A percentile compares a stretch with the other conserved stretches of the same genome.
Conservation (phyloP, 1,140 invertebrate genomes). For the Stegodyphus mimosarum region DNA sequence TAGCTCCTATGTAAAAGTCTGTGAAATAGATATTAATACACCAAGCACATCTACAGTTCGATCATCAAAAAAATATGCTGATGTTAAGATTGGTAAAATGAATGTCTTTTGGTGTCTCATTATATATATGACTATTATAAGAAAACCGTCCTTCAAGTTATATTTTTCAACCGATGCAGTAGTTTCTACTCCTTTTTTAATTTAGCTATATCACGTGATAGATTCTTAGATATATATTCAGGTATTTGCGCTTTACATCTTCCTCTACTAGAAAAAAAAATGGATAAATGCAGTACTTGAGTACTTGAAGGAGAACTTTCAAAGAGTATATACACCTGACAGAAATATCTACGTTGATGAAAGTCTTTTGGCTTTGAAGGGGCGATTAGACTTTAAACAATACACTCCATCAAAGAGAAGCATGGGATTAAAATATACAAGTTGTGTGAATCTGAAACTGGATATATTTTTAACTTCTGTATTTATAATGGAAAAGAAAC, state of each 20-base stretch:
- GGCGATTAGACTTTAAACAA: not conserved
- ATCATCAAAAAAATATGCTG: not conserved
- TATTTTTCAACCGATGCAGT: not conserved
- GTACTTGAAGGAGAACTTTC: not conserved
- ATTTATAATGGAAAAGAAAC: not conserved
- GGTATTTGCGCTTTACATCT: not conserved
- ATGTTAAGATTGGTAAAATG: not conserved
- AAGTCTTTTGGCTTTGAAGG: not conserved
- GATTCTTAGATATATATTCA: not conserved
- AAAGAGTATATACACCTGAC: not conserved
- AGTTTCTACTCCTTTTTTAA: not conserved
- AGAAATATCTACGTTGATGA: not conserved
- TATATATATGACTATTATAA: too few relatives aligned
- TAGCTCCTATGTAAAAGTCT: too few relatives aligned
- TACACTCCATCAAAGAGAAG: too few relatives aligned
- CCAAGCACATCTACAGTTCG: too few relatives aligned
- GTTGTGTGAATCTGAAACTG: conserved; percentile 2
- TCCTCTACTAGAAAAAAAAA: not conserved
- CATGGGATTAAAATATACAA: conserved; percentile 3
- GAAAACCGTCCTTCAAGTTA: too few relatives aligned
- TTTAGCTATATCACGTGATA: not conserved
- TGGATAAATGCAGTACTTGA: too few relatives aligned
- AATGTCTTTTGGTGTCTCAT: too few relatives aligned
- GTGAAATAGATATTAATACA: too few relatives aligned
- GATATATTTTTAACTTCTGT: too few relatives aligned